These are phyloP conservation scores for Malachius bipustulatus DNA, from an alignment of 2,888 invertebrate genomes.

Conservation along the genomic window DNA sequence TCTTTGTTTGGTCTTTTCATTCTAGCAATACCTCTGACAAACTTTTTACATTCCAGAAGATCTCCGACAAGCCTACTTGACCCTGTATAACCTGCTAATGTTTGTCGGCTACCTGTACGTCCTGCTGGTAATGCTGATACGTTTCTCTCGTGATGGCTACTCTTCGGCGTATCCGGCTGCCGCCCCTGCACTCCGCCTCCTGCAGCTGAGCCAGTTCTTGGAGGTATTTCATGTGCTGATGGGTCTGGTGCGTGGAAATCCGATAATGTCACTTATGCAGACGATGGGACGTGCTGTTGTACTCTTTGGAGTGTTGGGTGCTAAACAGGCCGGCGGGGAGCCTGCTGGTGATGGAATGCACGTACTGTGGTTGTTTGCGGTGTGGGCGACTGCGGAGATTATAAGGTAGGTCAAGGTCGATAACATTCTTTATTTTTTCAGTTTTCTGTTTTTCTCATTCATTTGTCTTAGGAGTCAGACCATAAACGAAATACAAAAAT, in stretches of 20 bases:
- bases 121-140: conserved; percentile 56
- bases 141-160: conserved; percentile 62
- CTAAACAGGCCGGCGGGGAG: conserved; percentile 78
- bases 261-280: conserved; percentile 64
- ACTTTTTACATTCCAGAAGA: conserved; percentile 55
- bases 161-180: conserved; percentile 60
- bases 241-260: conserved; percentile 73
- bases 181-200: conserved; percentile 62
- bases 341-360: conserved; percentile 80
- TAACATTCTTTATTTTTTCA: neutral
- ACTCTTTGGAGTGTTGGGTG: conserved; percentile 48
- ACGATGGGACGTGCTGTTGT: conserved; percentile 66
- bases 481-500: neutral
- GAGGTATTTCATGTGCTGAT: conserved; percentile 85
- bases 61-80: conserved; percentile 70
- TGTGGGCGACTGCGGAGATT: conserved; percentile 75
- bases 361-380: conserved; percentile 74
- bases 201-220: conserved; percentile 70
- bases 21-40: neutral
- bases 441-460: neutral
- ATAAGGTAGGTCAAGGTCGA: conserved; percentile 61
- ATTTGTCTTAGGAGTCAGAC: conserved; percentile 10
- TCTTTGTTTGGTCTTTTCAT: neutral
- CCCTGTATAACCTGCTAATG: conserved; percentile 83
- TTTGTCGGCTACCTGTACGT: conserved; percentile 76